Evolutionary conservation across 2,888 invertebrate species (phyloP), one percentile per base, ranked within the genome.

Genomic region (Microctonus brassicae): DNA sequence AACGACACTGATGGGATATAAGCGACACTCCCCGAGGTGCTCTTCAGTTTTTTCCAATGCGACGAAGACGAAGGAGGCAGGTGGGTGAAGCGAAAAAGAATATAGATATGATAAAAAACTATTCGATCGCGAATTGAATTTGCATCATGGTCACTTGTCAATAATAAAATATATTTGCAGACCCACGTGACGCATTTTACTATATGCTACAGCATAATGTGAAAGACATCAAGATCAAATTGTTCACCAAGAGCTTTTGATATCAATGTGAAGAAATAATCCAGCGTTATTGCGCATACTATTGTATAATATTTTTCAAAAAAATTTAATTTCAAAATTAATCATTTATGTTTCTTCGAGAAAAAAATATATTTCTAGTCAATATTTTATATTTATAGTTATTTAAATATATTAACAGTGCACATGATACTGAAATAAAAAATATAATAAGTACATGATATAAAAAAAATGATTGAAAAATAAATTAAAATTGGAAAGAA

Each of bases 1-100:
- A 86, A 86, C 84, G 84, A 77, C 80, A 82, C 82, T 86, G 85
- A 66, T 67, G 67, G 58, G 86, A 86, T 86, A 85, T 83, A 85
- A 86, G 81, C 83, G 85, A 72, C 71, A 77, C 75, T 85, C 86
- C 84, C 85, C 69, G 75, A 83, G 80, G 83, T 72, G 81, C 79
- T 75, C 77, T 81, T 47, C 47, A 47, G 7, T n/a, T 17, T 47
- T n/a, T 17, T 47, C 47, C 47, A n/a, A 77, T 64, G 58, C 47
- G 17, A 17, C 7, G 17, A 17, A n/a, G 17, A 47, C 29, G 29
- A 29, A 29, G 7, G 17, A 47, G n/a, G 20, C 17, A 47, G 17
- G 17, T 17, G 47, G 17, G 47, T n/a, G 29, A 7, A 47, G 17
- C 7, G 47, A 47, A 17, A 47, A 47, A 17, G 17, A 20, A 17